Evolutionary conservation across 35 echinoderm and acorn worm species (phyloP), one percentile per base, ranked within the genome.

Genomic region (Patiria miniata): DNA sequence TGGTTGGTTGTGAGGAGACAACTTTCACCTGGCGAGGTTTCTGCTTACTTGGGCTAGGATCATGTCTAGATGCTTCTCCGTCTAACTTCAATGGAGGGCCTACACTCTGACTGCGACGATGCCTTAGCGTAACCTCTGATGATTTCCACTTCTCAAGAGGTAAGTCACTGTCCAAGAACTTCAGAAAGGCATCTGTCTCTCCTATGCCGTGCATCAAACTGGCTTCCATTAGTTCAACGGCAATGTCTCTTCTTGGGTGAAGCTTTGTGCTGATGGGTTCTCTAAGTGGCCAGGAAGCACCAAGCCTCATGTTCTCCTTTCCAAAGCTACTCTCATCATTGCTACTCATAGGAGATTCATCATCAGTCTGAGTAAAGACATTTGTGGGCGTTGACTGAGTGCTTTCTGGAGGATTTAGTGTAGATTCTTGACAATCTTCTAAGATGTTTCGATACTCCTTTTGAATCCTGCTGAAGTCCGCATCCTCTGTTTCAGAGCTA

Each of bases 181-280:
- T 82, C 0, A 99, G 87, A 34, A 93, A 86, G 34, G 96, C 96
- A 94, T 99, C 96, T 14, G 90, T 99, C 61, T 95, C 96, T 78
- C 96, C 96, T 58, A 99, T 99, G n/a, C 96, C 96, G 58, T 99
- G 89, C 89, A 94, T 94, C 50, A 99, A 55, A 52, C 82, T 82
- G 3, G 96, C 96, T 89, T 99, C 96, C 84, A 99, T 86, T 19
- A 99, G 79, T 33, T 99, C 92, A 30, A 99, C 93, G 1, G 96
- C 86, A n/a, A 92, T 42, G 54, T 99, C 96, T 83, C 86, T 80
- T 79, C 96, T 91, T 40, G 92, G 83, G 78, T 42, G 54, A 42
- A 52, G 83, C 21, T 88, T 85, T 21, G 89, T 87, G 23, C 82
- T 83, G 18, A 90, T 79, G 38, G 61, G 61, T 7, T 90, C 87